These are phyloP conservation scores for Rafetus swinhoei DNA, from an alignment of 2,113 vertebrate species.

Conservation along the genomic window DNA sequence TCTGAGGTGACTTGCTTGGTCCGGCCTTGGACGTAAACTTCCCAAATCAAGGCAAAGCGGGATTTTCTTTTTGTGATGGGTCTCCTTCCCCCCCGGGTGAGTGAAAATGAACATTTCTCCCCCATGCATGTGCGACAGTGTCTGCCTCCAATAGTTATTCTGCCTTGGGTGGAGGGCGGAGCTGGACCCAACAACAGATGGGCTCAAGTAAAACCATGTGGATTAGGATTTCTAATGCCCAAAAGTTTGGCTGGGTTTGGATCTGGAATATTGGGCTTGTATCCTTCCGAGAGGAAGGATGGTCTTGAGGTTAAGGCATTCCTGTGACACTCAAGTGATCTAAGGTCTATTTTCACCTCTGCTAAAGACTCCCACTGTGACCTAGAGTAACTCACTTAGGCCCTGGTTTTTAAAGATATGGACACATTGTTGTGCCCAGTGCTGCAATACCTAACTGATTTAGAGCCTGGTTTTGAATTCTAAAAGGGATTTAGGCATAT, in stretches of 20 bases:
- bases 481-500: not conserved
- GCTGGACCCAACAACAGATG: not conserved
- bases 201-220: not conserved
- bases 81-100: not conserved
- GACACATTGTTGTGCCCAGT: not conserved
- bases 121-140: not conserved
- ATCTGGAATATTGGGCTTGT: fast-evolving
- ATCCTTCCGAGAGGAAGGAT: not conserved
- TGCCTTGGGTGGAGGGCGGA: not conserved
- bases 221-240: not conserved
- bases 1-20: conserved; percentile 79
- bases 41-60: conserved; percentile 30
- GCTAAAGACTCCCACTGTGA: not conserved
- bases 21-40: conserved; percentile 63
- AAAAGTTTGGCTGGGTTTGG: not conserved
- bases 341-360: not conserved
- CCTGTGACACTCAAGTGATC: not conserved
- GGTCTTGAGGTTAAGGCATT: not conserved
- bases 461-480: not conserved
- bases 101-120: not conserved
- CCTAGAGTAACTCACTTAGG: not conserved
- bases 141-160: not conserved
- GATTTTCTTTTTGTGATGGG: not conserved
- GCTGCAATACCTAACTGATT: not conserved
- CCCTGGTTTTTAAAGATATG: not conserved